These are phyloP conservation scores for Meteorus cinctellus DNA, from an alignment of 2,888 invertebrate species.

Conservation along the genomic window DNA sequence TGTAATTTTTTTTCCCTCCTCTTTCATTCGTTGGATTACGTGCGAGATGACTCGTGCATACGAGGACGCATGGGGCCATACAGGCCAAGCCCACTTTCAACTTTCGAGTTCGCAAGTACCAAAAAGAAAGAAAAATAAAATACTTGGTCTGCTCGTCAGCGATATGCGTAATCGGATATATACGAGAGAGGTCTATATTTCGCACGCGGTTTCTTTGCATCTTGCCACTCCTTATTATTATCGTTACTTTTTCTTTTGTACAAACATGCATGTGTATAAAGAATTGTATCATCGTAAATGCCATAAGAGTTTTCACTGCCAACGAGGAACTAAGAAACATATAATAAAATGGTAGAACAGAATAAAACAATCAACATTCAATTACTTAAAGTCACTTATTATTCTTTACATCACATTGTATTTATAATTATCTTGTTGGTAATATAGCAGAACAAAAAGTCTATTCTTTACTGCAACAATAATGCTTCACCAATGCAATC, in stretches of 20 bases:
- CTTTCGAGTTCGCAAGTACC: slow-evolving; percentile 46
- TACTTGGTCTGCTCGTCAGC: slow-evolving; percentile 49
- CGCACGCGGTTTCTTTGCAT: slow-evolving; percentile 8
- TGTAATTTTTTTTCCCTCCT: background rate
- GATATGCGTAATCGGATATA: slow-evolving; percentile 58
- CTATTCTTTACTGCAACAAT: background rate
- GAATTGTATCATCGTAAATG: slow-evolving; percentile 6
- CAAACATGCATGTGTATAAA: background rate
- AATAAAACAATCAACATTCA: slow-evolving; percentile 12
- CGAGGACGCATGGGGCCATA: slow-evolving; percentile 38
- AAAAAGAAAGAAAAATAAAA: slow-evolving; percentile 9
- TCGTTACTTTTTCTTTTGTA: slow-evolving; percentile 3
- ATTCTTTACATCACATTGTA: background rate
- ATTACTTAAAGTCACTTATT: background rate
- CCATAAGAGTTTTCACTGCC: background rate
- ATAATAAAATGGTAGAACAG: background rate
- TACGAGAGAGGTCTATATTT: slow-evolving; percentile 17
- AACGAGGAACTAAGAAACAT: background rate
- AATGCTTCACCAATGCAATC: background rate
- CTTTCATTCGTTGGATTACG: background rate
- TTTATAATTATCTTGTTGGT: background rate
- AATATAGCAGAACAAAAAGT: slow-evolving; percentile 1
- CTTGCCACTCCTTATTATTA: slow-evolving; percentile 9
- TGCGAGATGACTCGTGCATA: slow-evolving; percentile 20
- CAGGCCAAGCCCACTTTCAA: slow-evolving; percentile 53